Evolutionary conservation across 2,797 vertebrate genomes (phyloP).

Genomic region (Perodicticus potto): DNA sequence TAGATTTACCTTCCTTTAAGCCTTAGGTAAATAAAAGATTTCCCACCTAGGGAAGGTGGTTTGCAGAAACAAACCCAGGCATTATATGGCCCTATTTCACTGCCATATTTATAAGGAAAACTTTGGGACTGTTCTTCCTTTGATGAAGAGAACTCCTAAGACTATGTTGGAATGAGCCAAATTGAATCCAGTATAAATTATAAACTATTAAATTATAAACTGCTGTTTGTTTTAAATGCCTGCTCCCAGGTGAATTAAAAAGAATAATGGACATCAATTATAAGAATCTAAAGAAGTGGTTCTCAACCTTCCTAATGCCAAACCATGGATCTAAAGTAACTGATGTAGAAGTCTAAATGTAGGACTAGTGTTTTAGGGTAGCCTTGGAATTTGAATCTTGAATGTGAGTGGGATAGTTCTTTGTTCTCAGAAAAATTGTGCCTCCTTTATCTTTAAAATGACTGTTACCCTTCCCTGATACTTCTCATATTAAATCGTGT

Average conservation of each 20-base stretch:
- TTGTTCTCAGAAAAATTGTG: slow-evolving; percentile 19
- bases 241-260: neutral
- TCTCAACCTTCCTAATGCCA: too few species aligned
- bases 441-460: slow-evolving; percentile 25
- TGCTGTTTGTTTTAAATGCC: slow-evolving; percentile 28
- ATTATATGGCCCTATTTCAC: neutral
- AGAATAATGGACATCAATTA: neutral
- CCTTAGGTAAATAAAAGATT: slow-evolving; percentile 85
- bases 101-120: slow-evolving; percentile 53
- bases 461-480: neutral
- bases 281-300: slow-evolving; percentile 4
- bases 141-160: slow-evolving; percentile 14
- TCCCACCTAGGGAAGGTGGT: slow-evolving; percentile 80
- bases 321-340: neutral
- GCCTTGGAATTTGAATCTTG: slow-evolving; percentile 28
- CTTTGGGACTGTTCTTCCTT: neutral
- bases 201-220: slow-evolving; percentile 24
- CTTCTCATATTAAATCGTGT: neutral
- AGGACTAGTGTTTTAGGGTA: slow-evolving; percentile 1
- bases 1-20: slow-evolving; percentile 79
- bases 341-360: neutral
- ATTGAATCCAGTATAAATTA: neutral
- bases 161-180: neutral
- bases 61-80: slow-evolving; percentile 55
- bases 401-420: neutral